These are phyloP conservation scores for Lepus townsendii DNA, from an alignment of 2,797 vertebrate species.

Conservation along the genomic window DNA sequence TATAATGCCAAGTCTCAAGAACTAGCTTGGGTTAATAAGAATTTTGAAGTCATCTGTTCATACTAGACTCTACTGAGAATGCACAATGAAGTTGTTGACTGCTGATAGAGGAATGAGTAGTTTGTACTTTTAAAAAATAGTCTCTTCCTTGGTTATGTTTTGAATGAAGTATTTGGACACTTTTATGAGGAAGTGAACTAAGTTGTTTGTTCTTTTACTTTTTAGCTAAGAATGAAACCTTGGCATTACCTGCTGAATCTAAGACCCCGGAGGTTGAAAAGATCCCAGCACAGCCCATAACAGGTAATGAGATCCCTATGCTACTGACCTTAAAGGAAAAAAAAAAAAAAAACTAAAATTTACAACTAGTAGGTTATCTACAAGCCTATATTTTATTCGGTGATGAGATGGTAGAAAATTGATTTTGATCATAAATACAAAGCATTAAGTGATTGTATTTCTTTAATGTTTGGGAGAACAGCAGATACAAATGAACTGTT, in stretches of 20 bases:
- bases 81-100: neutral
- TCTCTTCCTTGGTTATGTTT: constrained; percentile 29
- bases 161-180: neutral
- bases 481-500: neutral
- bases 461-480: neutral
- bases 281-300: constrained; percentile 84
- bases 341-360: constrained; percentile 1
- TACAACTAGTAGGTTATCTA: constrained; percentile 9
- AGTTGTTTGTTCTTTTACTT: constrained; percentile 65
- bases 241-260: constrained; percentile 88
- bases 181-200: constrained; percentile 33
- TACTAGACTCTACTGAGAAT: constrained; percentile 35
- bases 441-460: neutral
- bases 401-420: constrained; percentile 42
- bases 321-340: constrained; percentile 33
- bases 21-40: neutral
- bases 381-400: neutral
- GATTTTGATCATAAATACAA: constrained; percentile 36
- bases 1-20: constrained; percentile 8
- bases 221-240: constrained; percentile 89
- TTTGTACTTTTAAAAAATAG: constrained; percentile 31
- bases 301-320: constrained; percentile 84
- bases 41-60: constrained; percentile 9
- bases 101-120: neutral
- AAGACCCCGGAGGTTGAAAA: constrained; percentile 89